These are phyloP conservation scores for Perca fluviatilis DNA, from an alignment of 2,113 vertebrate genomes.

Conservation along the genomic window DNA sequence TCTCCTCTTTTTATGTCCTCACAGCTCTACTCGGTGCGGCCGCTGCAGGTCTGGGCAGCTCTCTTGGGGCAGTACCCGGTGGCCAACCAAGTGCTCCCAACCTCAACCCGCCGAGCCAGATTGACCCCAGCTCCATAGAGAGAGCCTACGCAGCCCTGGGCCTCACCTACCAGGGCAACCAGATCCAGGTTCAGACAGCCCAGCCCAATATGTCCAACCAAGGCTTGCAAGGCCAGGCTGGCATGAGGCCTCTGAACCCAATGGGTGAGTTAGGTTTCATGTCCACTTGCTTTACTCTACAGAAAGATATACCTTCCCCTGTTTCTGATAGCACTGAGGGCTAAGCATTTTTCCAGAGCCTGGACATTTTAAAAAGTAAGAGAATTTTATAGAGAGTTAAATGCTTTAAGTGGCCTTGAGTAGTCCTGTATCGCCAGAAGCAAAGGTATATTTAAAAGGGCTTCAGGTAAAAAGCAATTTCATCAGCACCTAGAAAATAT, in stretches of 20 bases:
- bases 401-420: background rate
- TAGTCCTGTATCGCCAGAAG: too few species aligned
- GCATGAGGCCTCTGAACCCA: conserved; percentile 89
- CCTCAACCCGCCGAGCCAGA: conserved; percentile 94
- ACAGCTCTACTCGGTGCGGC: conserved; percentile 91
- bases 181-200: conserved; percentile 88
- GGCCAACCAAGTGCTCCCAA: conserved; percentile 90
- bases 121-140: conserved; percentile 98
- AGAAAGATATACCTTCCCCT: background rate
- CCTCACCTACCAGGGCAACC: conserved; percentile 96
- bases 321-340: background rate
- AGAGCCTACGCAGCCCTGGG: conserved; percentile 96
- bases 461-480: background rate
- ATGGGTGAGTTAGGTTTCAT: conserved; percentile 85
- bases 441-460: background rate
- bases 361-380: background rate
- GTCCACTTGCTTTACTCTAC: background rate
- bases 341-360: background rate
- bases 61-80: conserved; percentile 88
- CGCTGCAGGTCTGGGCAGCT: conserved; percentile 88
- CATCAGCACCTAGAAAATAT: background rate
- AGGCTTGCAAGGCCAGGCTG: conserved; percentile 88
- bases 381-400: too few species aligned
- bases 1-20: conserved; percentile 25
- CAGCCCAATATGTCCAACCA: conserved; percentile 86